Conservation (phyloP, 2,113 vertebrate genomes). For the Zonotrichia leucophrys region DNA sequence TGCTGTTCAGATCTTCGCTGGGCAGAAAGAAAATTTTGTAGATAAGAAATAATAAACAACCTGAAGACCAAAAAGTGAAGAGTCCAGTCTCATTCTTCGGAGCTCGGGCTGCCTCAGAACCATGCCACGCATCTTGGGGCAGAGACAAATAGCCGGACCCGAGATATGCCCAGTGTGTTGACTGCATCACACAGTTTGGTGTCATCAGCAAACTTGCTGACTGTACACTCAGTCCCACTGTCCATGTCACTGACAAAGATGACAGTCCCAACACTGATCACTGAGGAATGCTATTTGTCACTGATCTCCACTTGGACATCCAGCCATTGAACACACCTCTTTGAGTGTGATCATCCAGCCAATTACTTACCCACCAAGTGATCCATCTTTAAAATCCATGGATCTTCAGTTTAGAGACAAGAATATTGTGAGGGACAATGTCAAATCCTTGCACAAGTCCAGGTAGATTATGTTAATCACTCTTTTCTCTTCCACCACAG, state of each 20-base stretch:
- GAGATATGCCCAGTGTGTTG: neutral
- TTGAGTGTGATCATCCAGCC: neutral
- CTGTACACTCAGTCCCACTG: neutral
- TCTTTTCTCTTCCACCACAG: neutral
- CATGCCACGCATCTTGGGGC: too few relatives aligned
- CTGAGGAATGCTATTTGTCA: neutral
- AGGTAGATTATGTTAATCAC: neutral
- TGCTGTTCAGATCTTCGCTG: too few relatives aligned
- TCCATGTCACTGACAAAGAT: neutral
- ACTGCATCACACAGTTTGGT: neutral
- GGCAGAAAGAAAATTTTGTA: too few relatives aligned
- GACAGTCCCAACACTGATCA: neutral
- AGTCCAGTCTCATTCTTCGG: too few relatives aligned
- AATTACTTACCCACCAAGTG: neutral
- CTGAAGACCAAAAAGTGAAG: too few relatives aligned
- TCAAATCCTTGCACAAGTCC: neutral
- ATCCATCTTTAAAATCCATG: neutral
- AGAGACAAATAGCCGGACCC: too few relatives aligned
- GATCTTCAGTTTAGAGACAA: neutral
- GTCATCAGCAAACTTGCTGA: neutral
- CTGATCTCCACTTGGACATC: neutral
- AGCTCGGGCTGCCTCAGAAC: too few relatives aligned
- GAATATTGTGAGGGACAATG: neutral
- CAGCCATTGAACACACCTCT: neutral
- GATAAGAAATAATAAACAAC: too few relatives aligned